Evolutionary conservation across 2,113 vertebrate species (phyloP).

Genomic region (Thryonomys swinderianus): DNA sequence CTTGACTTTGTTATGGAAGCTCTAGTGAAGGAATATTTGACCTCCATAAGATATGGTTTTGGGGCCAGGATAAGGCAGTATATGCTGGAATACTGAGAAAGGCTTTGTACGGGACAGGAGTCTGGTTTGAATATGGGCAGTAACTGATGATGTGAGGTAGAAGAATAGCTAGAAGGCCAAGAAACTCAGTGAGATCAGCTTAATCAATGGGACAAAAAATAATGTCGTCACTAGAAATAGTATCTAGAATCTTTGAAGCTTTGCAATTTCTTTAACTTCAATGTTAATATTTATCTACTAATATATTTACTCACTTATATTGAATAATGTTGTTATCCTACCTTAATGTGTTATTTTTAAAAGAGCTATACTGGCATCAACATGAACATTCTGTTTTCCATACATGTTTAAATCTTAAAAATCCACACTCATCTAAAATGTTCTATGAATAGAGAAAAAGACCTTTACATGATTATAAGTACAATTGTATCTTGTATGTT

Average conservation of each 20-base stretch:
- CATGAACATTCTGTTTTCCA: not conserved
- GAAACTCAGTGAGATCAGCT: not conserved
- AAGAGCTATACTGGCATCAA: not conserved
- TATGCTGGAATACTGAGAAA: not conserved
- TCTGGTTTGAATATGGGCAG: not conserved
- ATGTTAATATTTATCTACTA: not conserved
- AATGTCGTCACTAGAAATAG: not conserved
- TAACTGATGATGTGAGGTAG: not conserved
- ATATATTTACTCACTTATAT: not conserved
- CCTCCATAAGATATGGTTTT: not conserved
- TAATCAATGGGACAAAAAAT: not conserved
- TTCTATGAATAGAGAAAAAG: not conserved
- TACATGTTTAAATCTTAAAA: slow-evolving; percentile 26
- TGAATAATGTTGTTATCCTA: not conserved
- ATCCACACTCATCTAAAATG: not conserved
- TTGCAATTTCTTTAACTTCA: not conserved
- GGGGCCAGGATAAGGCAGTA: not conserved
- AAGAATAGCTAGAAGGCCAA: not conserved
- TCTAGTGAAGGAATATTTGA: not conserved
- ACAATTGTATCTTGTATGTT: not conserved
- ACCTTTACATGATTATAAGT: not conserved
- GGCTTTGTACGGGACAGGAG: not conserved
- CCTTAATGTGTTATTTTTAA: not conserved
- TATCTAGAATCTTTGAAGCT: not conserved
- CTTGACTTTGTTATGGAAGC: not conserved